Percentiles rank a stretch among this genome's conserved stretches.
Evolutionary conservation across 2,113 vertebrate genomes (phyloP).

Genomic region (Mellivora capensis): DNA sequence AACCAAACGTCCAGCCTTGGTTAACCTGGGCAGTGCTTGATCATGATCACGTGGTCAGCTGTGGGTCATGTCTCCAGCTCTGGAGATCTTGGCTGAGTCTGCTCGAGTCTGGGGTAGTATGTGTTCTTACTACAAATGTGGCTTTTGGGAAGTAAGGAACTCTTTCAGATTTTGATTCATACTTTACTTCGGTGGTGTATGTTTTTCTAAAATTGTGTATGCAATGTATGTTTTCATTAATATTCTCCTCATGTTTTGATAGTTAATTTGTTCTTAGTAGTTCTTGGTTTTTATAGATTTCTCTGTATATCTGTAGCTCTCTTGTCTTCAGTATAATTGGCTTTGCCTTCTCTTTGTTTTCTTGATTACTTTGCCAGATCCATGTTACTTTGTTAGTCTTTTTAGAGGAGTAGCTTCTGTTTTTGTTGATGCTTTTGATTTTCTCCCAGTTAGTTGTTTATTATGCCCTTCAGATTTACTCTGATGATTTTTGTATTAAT

Average conservation of each 20-base stretch:
- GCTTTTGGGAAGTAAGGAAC: background rate
- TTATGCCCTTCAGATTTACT: background rate
- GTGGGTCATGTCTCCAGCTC: background rate
- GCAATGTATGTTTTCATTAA: background rate
- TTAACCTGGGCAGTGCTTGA: background rate
- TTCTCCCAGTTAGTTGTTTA: background rate
- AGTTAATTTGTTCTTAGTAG: background rate
- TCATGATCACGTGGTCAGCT: background rate
- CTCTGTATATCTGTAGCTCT: background rate
- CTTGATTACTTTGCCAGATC: background rate
- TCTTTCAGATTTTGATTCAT: background rate
- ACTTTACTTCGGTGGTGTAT: background rate
- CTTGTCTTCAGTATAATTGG: background rate
- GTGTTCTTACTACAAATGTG: background rate
- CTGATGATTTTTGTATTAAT: background rate
- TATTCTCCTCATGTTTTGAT: background rate
- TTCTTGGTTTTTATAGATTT: background rate
- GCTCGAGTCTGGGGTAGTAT: background rate
- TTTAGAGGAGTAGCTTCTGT: background rate
- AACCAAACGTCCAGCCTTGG: background rate
- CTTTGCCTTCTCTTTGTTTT: background rate
- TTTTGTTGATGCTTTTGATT: background rate
- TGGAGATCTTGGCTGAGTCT: background rate
- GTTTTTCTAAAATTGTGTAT: background rate
- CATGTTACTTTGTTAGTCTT: background rate